Conservation (phyloP, 2,888 invertebrate genomes). For the Paralinhomoeus sp. region DNA sequence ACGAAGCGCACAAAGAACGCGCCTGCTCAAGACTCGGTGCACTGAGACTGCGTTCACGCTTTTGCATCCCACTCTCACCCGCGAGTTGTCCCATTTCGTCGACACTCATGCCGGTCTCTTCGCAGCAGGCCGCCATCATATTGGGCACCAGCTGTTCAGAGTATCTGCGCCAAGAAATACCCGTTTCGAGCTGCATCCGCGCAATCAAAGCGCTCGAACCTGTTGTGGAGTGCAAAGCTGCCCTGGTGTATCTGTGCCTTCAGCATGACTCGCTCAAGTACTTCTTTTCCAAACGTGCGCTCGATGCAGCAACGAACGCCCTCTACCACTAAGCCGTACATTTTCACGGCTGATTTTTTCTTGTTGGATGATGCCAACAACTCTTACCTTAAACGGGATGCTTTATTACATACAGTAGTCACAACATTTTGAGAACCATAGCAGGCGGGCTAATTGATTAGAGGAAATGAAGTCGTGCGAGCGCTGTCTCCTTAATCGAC, state of each 20-base stretch:
- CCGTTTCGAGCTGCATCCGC: background rate
- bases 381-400: no score
- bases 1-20: conserved; percentile 16
- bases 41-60: no score
- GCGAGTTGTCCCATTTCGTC: conserved; percentile 12
- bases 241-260: background rate
- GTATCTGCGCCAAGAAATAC: conserved; percentile 6
- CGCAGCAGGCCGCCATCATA: conserved; percentile 7
- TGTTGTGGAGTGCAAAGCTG: background rate
- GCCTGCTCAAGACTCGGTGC: no score
- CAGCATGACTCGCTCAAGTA: conserved; percentile 8
- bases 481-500: no score
- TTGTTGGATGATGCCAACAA: no score
- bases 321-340: conserved; percentile 17
- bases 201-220: background rate
- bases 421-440: no score
- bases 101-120: conserved; percentile 7
- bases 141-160: conserved; percentile 14
- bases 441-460: no score
- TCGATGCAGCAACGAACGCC: conserved; percentile 13
- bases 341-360: conserved; percentile 1
- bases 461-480: no score
- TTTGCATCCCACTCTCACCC: background rate
- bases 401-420: no score
- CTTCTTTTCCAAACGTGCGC: conserved; percentile 12